Base-by-base conservation (phyloP, 2,888 invertebrate species). In the Acanthopleura granulata region DNA sequence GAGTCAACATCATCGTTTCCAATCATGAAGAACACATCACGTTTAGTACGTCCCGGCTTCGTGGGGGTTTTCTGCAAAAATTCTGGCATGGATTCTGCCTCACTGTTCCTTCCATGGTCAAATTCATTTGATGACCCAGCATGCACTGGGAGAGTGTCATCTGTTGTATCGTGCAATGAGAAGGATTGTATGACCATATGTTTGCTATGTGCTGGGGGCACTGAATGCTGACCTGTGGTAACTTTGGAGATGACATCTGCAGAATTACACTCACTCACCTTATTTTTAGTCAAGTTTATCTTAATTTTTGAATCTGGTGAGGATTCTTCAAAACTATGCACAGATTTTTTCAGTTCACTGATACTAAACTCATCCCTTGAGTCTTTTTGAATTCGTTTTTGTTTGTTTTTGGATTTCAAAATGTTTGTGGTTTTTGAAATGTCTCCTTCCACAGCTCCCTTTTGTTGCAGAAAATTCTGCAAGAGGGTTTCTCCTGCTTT, bases 401-500 rank as follows among this genome's bases (percentile, higher is more conserved):
- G 4, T 25, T 66, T 22, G 25, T 66, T 66, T 66, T 66, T 66
- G 15, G 18, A 18, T 27, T 25, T 66, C 27, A 66, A 14, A 22
- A 66, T 27, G 16, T 25, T 27, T 66, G 22, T 16, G 22, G 66
- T 1, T 27, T 66, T 25, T 27, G 6, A 22, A 18, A 12, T 61
- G 49, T 75, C 72, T n/a, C 69, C 62, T 50, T 69, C 49, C 27
- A 57, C 49, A 49, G 15, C 62, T 9, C 76, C 77, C 72, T 83
- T 83, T 62, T 78, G 77, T 61, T 80, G 77, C 22, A 85, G 76
- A 62, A 82, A 85, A 0, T 83, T 76, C 51, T 85, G 79, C 1
- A 83, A 80, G 74, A 85, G 72, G 16, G 75, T 80, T 69, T 84
- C 82, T 16, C 83, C 79, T 12, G 84, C 83, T 77, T 79, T 79